These are phyloP conservation scores for Aspidoscelis tigris DNA, from an alignment of 2,113 vertebrate species.

Conservation along the genomic window DNA sequence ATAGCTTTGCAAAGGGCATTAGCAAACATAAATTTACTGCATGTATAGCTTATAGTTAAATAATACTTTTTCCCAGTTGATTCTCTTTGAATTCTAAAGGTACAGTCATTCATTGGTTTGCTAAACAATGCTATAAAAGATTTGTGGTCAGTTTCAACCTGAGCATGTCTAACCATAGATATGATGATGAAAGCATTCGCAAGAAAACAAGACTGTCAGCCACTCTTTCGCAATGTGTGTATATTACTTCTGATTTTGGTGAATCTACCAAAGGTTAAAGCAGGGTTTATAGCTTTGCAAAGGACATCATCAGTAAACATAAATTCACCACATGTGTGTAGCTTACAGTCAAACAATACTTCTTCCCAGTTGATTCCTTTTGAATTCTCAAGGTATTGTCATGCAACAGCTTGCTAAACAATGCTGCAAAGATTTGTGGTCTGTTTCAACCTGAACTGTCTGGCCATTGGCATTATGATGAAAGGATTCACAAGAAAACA, in stretches of 20 bases:
- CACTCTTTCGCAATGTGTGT: not conserved
- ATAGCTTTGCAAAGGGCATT: not conserved
- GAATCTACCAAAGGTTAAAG: not conserved
- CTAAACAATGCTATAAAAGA: not conserved
- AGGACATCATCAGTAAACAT: too few species aligned
- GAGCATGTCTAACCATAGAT: not conserved
- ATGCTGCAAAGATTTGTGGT: too few species aligned
- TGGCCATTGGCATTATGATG: too few species aligned
- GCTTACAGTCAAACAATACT: too few species aligned
- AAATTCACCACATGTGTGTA: too few species aligned
- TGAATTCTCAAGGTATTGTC: too few species aligned
- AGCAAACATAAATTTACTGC: not conserved
- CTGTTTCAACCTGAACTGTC: too few species aligned
- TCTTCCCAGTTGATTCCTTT: too few species aligned
- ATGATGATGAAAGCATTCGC: not conserved
- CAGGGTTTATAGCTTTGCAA: too few species aligned
- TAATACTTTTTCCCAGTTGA: not conserved
- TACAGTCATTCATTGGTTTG: not conserved
- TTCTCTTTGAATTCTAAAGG: not conserved
- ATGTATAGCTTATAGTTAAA: not conserved
- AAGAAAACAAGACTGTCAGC: not conserved
- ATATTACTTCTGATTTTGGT: slow-evolving; percentile 6
- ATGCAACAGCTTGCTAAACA: too few species aligned
- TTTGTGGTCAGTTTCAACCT: not conserved
- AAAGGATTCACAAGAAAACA: too few species aligned